Conservation (phyloP, 2,797 vertebrate genomes). For the Gobionotothen gibberifrons region DNA sequence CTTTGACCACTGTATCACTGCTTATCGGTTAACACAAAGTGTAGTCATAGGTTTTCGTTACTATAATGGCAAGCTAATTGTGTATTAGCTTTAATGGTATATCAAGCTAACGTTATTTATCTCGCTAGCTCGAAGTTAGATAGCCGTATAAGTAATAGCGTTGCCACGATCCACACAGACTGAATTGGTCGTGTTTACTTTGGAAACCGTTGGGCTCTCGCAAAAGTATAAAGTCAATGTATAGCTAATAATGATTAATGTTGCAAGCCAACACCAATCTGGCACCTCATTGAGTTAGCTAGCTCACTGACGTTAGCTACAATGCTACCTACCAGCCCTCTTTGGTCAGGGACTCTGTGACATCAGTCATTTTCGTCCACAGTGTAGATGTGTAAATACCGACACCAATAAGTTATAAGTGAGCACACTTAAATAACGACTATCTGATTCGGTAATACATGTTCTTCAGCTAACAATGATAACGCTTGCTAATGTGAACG, state of each 20-base stretch:
- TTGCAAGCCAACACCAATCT: constrained; percentile 33
- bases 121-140: not conserved
- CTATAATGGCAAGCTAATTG: constrained; percentile 21
- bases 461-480: constrained; percentile 36
- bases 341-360: constrained; percentile 77
- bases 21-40: not conserved
- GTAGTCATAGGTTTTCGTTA: not conserved
- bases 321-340: constrained; percentile 87
- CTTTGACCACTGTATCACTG: not conserved
- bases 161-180: fast-evolving
- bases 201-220: too few relatives aligned
- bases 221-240: not conserved
- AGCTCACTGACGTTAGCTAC: constrained; percentile 52
- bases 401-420: constrained; percentile 9
- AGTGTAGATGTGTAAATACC: constrained; percentile 26
- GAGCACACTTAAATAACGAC: constrained; percentile 4
- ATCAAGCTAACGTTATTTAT: constrained; percentile 34
- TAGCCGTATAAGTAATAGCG: not conserved
- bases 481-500: constrained; percentile 59
- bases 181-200: fast-evolving
- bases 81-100: constrained; percentile 32
- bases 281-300: constrained; percentile 36
- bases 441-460: constrained; percentile 62
- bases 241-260: not conserved
- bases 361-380: constrained; percentile 79